Base-by-base conservation (phyloP, 2,888 invertebrate genomes). In the Euzetes globulus region DNA sequence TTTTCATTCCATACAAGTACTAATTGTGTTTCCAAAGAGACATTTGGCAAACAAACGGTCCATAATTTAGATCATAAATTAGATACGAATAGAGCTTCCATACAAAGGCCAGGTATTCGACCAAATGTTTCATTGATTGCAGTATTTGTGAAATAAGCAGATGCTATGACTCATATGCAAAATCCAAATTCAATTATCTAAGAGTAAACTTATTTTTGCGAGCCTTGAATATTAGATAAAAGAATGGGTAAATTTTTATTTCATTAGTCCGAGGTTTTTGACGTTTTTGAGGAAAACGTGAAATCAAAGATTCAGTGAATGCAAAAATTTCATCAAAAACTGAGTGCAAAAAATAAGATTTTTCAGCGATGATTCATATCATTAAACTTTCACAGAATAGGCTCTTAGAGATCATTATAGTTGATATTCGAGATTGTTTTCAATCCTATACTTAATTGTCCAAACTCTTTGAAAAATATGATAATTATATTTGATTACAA, bases 131-230 rank as follows among this genome's bases (percentile, higher is more conserved):
- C 60, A 60, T 60, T 60, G 33, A 29, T 15, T 29, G 13, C 13
- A 60, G 9, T 29, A 37, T 65, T 65, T 65, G 63, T n/a, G 63
- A 37, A 15, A 15, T 15, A 27, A 19, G 33, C 63, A 65, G 63
- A 65, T 65, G 63, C 0, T 65, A 65, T 65, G 63, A 65, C 7
- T 65, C 63, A 65, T 65, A 65, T n/a, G 3, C 37, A 19, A 37
- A 19, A 65, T 27, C 5, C 11, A 13, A 58, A 25, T 25, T 58
- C 25, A 58, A 37, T 9, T 15, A 60, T 58, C 11, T 60, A 11
- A 15, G 15, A 27, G 17, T 15, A 65, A 33, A 33, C 4, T 11
- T 19, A 27, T 58, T 17, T 11, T 29, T 22, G 9, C n/a, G 17
- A 27, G 27, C 27, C 58, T 58, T 58, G 29, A 58, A 58, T 27